Conservation (phyloP, 2,888 invertebrate species). For the Drosophila kambysellisi region DNA sequence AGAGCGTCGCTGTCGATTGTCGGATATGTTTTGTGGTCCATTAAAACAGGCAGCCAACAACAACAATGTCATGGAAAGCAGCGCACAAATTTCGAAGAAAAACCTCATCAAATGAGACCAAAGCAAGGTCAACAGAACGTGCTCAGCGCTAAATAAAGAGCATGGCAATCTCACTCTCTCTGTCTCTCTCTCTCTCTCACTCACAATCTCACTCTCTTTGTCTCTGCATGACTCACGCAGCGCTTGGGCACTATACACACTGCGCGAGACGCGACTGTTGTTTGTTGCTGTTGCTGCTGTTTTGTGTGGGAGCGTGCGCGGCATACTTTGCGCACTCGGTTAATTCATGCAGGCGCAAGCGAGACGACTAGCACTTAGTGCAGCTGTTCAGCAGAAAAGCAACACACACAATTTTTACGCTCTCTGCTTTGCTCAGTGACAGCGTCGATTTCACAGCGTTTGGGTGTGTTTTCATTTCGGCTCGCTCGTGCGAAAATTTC, state of each 20-base stretch:
- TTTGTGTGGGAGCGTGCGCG: conserved; percentile 69
- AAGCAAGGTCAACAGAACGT: conserved; percentile 68
- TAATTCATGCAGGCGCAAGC: conserved; percentile 10
- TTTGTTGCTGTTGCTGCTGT: conserved; percentile 23
- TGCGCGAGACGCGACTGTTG: conserved; percentile 52
- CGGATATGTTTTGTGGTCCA: conserved; percentile 67
- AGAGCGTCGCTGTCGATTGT: conserved; percentile 20
- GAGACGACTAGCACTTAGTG: conserved; percentile 22
- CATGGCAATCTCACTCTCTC: background rate
- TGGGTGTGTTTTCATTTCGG: conserved; percentile 76
- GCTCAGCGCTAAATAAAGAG: conserved; percentile 29
- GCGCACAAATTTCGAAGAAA: conserved; percentile 64
- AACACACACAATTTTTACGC: conserved; percentile 36
- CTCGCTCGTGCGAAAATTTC: conserved; percentile 40
- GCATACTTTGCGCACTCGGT: conserved; percentile 44
- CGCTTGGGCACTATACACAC: conserved; percentile 14
- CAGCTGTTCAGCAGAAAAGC: conserved; percentile 46
- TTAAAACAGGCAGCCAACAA: conserved; percentile 58
- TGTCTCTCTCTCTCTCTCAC: conserved; percentile 1
- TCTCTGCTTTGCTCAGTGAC: conserved; percentile 65
- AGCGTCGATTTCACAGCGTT: conserved; percentile 77
- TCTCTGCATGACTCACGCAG: conserved; percentile 60
- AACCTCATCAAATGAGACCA: conserved; percentile 68
- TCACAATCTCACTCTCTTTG: conserved; percentile 2
- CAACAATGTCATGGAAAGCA: conserved; percentile 67